phyloP scores from a whole-genome alignment of 2,113 vertebrate genomes.

The Phylloscopus trochiloides region DNA sequence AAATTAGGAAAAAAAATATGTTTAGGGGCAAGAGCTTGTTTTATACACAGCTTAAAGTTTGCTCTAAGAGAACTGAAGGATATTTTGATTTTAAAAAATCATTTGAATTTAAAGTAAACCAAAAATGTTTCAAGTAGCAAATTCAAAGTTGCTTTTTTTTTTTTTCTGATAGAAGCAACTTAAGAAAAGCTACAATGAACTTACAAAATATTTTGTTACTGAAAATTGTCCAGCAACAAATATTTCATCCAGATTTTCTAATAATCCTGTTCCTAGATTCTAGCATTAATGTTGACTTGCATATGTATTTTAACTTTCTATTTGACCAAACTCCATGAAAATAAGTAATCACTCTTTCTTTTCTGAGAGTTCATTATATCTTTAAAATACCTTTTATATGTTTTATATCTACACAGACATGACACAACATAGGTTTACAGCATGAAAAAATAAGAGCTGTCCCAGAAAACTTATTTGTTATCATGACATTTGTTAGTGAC shows the following conservation, averaged over 20 bases:
- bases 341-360: not conserved
- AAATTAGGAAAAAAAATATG: not conserved
- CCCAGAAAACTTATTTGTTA: not conserved
- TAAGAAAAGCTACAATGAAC: not conserved
- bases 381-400: not conserved
- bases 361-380: not conserved
- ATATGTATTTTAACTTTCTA: not conserved
- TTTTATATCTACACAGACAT: not conserved
- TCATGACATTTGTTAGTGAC: not conserved
- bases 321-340: not conserved
- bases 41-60: not conserved
- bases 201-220: not conserved
- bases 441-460: not conserved
- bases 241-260: not conserved
- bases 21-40: not conserved
- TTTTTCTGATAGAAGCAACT: not conserved
- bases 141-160: accelerated
- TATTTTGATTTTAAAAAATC: not conserved
- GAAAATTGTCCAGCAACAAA: not conserved
- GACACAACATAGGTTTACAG: not conserved
- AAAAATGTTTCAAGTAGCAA: not conserved
- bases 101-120: not conserved
- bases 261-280: not conserved
- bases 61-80: not conserved
- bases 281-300: not conserved